Evolutionary conservation across 2,797 vertebrate genomes (phyloP).

Genomic region (Rhyacichthys aspro): DNA sequence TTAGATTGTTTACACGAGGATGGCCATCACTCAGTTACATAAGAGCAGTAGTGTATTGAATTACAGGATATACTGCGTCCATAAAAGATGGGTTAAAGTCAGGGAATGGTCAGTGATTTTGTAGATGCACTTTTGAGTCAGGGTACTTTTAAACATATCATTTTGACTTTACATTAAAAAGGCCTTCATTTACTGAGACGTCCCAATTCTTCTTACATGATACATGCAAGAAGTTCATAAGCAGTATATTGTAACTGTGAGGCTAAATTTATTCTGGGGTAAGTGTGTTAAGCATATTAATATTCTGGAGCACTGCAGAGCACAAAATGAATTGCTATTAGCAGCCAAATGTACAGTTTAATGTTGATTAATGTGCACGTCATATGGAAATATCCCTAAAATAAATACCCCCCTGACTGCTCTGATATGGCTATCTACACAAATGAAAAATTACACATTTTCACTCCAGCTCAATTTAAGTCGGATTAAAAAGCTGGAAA

Average conservation of each 20-base stretch:
- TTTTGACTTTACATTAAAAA: too few relatives aligned
- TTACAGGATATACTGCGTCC: too few relatives aligned
- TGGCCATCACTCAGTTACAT: too few relatives aligned
- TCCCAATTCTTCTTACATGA: neutral
- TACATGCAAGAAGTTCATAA: neutral
- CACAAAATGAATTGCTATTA: conserved; percentile 17
- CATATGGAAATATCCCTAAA: conserved; percentile 12
- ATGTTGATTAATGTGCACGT: conserved; percentile 15
- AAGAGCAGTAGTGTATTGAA: too few relatives aligned
- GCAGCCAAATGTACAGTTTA: conserved; percentile 15
- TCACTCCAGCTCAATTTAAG: neutral
- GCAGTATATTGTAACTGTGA: neutral
- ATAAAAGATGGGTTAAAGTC: too few relatives aligned
- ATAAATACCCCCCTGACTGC: conserved; percentile 6
- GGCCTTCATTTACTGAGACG: too few relatives aligned
- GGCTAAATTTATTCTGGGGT: neutral
- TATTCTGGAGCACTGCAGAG: neutral
- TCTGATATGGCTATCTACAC: conserved; percentile 13
- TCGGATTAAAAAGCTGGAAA: conserved; percentile 3
- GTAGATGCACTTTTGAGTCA: too few relatives aligned
- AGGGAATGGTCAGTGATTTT: too few relatives aligned
- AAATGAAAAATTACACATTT: conserved; percentile 17
- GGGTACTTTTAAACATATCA: too few relatives aligned
- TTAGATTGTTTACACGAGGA: too few relatives aligned
- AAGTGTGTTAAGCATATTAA: conserved; percentile 4